Conservation (phyloP, 2,888 invertebrate species). For the Epicampocera succincta region DNA sequence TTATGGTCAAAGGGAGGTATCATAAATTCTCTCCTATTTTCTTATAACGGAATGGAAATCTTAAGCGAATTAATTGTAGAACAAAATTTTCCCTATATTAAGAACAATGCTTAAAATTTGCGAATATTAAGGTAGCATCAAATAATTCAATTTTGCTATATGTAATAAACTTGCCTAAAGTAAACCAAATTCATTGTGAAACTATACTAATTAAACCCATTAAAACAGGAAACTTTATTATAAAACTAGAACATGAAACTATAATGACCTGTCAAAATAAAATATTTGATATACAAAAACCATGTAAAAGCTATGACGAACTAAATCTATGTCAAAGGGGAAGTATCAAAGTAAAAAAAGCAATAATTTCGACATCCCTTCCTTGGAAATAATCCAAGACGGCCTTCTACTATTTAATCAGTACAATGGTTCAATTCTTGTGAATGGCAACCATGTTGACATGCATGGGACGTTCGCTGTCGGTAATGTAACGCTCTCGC, state of each 20-base stretch:
- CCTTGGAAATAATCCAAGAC: slow-evolving; percentile 16
- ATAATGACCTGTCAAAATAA: not conserved
- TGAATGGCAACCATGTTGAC: not conserved
- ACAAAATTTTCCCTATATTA: slow-evolving; percentile 15
- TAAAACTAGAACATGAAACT: slow-evolving; percentile 10
- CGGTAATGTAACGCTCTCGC: too few species aligned
- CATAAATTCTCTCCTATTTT: too few species aligned
- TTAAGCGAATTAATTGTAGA: slow-evolving; percentile 10
- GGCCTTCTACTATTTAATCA: slow-evolving; percentile 13
- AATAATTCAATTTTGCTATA: slow-evolving; percentile 1
- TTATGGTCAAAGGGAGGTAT: not conserved
- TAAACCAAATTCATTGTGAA: slow-evolving; percentile 1
- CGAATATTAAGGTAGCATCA: not conserved
- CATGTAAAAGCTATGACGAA: slow-evolving; percentile 6
- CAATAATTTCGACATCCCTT: slow-evolving; percentile 3
- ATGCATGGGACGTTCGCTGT: not conserved
- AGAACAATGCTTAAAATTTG: slow-evolving; percentile 7
- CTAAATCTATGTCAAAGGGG: slow-evolving; percentile 2
- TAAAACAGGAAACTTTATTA: slow-evolving; percentile 3
- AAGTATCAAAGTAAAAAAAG: slow-evolving; percentile 14
- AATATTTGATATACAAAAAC: slow-evolving; percentile 5
- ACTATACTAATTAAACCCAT: slow-evolving; percentile 3
- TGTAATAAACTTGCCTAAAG: not conserved
- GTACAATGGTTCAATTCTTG: slow-evolving; percentile 8
- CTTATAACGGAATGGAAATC: too few species aligned